Evolutionary conservation across 2,113 vertebrate species (phyloP).

Genomic region (Ciconia stormi): DNA sequence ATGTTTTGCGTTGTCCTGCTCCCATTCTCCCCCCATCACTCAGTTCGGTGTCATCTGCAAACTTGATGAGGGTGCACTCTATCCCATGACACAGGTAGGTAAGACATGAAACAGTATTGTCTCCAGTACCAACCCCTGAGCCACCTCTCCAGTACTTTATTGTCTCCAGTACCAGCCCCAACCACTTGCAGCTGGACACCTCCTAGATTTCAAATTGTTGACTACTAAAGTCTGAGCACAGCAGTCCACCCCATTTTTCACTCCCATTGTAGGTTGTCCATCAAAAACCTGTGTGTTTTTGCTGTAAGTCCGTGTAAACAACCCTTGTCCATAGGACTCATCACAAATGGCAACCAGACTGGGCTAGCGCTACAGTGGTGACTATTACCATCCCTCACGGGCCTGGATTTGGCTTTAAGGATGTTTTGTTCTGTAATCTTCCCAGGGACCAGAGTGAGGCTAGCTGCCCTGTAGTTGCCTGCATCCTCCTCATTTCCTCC

Average conservation of each 20-base stretch:
- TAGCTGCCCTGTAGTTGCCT: background rate
- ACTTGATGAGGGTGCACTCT: background rate
- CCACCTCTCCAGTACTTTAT: background rate
- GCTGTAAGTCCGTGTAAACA: background rate
- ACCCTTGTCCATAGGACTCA: accelerated
- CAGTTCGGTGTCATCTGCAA: background rate
- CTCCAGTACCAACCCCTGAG: background rate
- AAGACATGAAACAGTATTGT: background rate
- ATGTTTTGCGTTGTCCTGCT: background rate
- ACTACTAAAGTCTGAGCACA: background rate
- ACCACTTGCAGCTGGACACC: background rate
- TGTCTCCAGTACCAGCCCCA: background rate
- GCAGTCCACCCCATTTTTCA: background rate
- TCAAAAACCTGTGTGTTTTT: background rate
- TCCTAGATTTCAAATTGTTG: background rate
- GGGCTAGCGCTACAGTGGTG: background rate
- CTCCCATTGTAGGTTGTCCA: background rate
- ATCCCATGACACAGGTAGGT: background rate
- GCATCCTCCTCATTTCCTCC: background rate
- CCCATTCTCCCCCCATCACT: background rate
- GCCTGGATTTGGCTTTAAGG: background rate
- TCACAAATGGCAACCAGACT: background rate
- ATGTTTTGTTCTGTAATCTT: background rate
- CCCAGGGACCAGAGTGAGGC: background rate
- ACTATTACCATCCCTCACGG: accelerated